Evolutionary conservation across 2,113 vertebrate genomes (phyloP).

Genomic region (Anarhynchus alexandrinus): DNA sequence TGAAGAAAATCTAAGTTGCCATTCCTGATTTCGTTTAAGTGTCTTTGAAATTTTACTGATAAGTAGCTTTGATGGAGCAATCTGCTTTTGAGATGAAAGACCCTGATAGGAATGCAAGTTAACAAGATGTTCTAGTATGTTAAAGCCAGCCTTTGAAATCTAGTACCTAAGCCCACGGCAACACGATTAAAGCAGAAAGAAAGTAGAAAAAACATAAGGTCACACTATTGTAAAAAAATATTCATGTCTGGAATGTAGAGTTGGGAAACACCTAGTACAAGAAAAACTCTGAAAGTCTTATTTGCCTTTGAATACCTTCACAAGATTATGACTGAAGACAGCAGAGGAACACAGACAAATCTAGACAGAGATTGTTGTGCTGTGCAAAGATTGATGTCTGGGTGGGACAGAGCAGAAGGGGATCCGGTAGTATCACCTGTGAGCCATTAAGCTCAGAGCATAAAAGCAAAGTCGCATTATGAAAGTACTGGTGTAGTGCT

Average conservation of each 20-base stretch:
- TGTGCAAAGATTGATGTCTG: background rate
- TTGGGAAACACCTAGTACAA: background rate
- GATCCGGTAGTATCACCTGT: background rate
- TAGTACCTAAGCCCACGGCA: background rate
- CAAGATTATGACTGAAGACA: background rate
- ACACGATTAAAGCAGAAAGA: background rate
- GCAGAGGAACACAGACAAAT: background rate
- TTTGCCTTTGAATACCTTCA: background rate
- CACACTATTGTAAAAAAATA: background rate
- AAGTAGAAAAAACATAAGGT: background rate
- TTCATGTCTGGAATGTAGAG: background rate
- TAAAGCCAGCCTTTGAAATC: background rate
- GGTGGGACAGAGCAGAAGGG: background rate
- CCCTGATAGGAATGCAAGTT: background rate
- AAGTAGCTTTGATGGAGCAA: constrained; percentile 1
- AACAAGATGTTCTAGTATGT: background rate
- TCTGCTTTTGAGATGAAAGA: background rate
- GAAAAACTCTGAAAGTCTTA: background rate
- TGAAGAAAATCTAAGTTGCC: background rate
- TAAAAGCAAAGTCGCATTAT: background rate
- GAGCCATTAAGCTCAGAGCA: background rate
- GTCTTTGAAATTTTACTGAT: background rate
- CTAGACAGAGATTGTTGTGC: background rate
- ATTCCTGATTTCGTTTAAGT: background rate
- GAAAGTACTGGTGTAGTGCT: background rate